phyloP scores from a whole-genome alignment of 2,888 invertebrate species.

The Lasioglossum morio region DNA sequence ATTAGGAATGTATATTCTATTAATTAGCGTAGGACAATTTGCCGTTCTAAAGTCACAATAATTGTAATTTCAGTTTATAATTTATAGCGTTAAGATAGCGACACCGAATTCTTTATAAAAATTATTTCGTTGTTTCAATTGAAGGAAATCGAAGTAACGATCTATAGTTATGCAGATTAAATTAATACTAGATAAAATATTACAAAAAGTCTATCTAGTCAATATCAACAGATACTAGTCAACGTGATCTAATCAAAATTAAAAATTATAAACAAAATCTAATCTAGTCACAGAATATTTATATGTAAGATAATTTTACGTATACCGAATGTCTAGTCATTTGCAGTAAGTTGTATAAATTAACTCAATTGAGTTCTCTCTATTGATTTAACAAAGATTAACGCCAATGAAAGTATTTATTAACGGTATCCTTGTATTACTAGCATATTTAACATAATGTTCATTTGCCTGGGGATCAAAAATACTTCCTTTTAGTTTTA shows the following conservation, averaged over 20 bases:
- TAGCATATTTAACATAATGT: background rate
- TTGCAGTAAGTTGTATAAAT: background rate
- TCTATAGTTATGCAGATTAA: constrained; percentile 15
- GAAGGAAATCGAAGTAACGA: constrained; percentile 1
- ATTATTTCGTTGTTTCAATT: background rate
- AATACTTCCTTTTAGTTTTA: background rate
- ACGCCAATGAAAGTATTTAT: background rate
- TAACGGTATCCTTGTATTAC: background rate
- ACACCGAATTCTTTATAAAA: background rate
- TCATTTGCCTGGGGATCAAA: background rate
- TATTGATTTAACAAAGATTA: background rate
- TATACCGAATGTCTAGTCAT: background rate
- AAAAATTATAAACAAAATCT: constrained; percentile 14
- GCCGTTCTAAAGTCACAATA: background rate
- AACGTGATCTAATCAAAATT: constrained; percentile 35
- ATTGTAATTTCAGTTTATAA: background rate
- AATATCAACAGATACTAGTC: constrained; percentile 27
- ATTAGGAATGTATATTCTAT: background rate
- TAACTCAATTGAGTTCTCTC: background rate
- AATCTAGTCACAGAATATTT: constrained; percentile 52
- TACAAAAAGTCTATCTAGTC: constrained; percentile 31
- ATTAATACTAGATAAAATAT: background rate
- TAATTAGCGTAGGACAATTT: background rate
- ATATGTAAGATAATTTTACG: constrained; percentile 9
- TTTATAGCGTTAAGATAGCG: background rate